Evolutionary conservation across 2,797 vertebrate genomes (phyloP), one percentile per base, ranked within the genome.

Genomic region (Hipposideros larvatus): DNA sequence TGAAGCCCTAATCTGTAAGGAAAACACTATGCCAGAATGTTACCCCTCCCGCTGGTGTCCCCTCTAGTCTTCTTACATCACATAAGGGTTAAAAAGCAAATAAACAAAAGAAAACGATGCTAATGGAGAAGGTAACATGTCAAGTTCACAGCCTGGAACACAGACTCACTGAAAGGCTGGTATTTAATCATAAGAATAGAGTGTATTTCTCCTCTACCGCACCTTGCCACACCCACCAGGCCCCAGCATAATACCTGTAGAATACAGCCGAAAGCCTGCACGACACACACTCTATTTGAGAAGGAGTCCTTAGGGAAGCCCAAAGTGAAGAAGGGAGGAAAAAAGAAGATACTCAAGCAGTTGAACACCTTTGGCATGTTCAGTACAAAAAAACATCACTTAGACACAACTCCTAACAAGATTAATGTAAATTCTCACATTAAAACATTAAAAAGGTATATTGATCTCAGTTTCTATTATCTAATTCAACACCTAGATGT

Each of bases 41-140:
- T 21, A 4, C 18, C 6, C 6, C 14, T 26, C 24, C 10, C 43
- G 1, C 31, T 11, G 1, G 3, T 22, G 7, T 1, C 16, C 53
- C n/a, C 8, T 34, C 48, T 18, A 59, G 14, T 31, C 15, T 91
- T 70, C 19, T 41, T 26, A 3, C 18, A 14, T 28, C 14, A 43
- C 16, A 14, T 18, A 61, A 57, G 4, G 16, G 34, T 43, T 79
- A n/a, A 57, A 65, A 22, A 11, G 46, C 70, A 73, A 46, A 28
- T 28, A 43, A 16, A 73, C 43, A 43, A 26, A 71, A 71, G 22
- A 53, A 24, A 26, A 6, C 3, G 28, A 28, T 19, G 13, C 37
- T 48, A n/a, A 71, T 26, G 4, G 31, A 74, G 31, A 65, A 66
- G n/a, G 48, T 51, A 13, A 34, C 7, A 18, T 21, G 22, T 59